Evolutionary conservation across 2,113 vertebrate genomes (phyloP), one percentile per base, ranked within the genome.

Genomic region (Nyctereutes procyonoides): DNA sequence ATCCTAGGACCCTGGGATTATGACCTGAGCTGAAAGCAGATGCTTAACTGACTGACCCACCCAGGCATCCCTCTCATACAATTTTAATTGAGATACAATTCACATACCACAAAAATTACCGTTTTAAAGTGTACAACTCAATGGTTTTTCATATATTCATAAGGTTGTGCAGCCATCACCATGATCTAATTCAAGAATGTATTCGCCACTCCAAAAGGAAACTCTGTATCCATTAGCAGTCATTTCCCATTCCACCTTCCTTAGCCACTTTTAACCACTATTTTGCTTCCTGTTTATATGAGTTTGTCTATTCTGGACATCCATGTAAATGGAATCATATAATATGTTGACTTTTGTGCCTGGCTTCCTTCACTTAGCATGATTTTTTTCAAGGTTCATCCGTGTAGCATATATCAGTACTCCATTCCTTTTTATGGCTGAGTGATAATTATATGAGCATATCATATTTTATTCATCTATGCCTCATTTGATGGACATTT

Each of bases 121-220:
- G 24, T 77, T 93, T 89, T 79, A 38, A 95, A 84, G 14, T 94
- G 15, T 71, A 81, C 0, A 63, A 13, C 55, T 81, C 67, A 65
- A 77, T 95, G 30, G 17, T 96, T 95, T 96, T 92, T 84, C 32
- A 26, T 93, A 48, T 93, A 14, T 83, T 96, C 43, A 87, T 56
- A 69, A 60, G 30, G 8, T 88, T 73, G 53, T 86, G 24, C n/a
- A 83, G 13, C 51, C 55, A 2, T 92, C 16, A 86, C 48, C 26
- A 58, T 38, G 82, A 3, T 55, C 62, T 97, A 93, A 95, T 92
- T 93, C 51, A 28, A 55, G 62, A 91, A 82, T 73, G 77, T 90
- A 90, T 92, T 95, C 8, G 17, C 79, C 86, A 88, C 20, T 35
- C 8, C 17, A 8, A 38, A 90, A 91, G 13, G 82, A 96, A 91